phyloP scores from a whole-genome alignment of 2,888 invertebrate genomes.

The Eristalis pertinax region DNA sequence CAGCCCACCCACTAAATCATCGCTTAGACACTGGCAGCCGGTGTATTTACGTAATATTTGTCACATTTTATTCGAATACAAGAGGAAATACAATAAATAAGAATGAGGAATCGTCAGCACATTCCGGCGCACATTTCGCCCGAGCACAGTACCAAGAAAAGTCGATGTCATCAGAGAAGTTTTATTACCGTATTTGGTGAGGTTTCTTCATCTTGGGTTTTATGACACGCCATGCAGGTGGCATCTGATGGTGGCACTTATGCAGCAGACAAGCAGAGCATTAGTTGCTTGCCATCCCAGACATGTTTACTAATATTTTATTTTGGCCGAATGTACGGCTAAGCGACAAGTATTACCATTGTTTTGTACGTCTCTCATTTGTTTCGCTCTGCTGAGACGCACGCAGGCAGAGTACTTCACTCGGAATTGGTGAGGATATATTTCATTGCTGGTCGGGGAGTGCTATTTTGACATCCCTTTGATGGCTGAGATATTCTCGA shows the following conservation, averaged over 20 bases:
- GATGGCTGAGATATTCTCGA: neutral
- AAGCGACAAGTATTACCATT: conserved; percentile 29
- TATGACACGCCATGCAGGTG: conserved; percentile 13
- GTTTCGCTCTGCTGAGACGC: neutral
- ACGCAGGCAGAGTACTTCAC: neutral
- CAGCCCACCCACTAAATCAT: conserved; percentile 48
- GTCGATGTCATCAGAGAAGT: conserved; percentile 43
- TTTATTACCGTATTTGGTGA: conserved; percentile 46
- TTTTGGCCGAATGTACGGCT: conserved; percentile 14
- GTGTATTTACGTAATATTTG: conserved; percentile 41
- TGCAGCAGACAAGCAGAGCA: conserved; percentile 31
- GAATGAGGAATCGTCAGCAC: conserved; percentile 21
- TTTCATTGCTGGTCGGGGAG: neutral
- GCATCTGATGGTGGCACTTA: conserved; percentile 12
- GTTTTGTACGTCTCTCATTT: conserved; percentile 22
- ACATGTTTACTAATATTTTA: conserved; percentile 45
- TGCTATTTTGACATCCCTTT: neutral
- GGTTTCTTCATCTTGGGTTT: neutral
- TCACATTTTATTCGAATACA: conserved; percentile 48
- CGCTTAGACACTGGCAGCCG: conserved; percentile 1
- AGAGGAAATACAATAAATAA: conserved; percentile 19
- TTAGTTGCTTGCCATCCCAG: conserved; percentile 49
- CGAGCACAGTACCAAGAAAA: conserved; percentile 20
- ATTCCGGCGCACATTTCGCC: conserved; percentile 1
- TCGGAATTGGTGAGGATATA: neutral